Percentiles rank a stretch among this genome's conserved stretches.
These are phyloP conservation scores for Protaetia brevitarsis DNA, from an alignment of 1,140 invertebrate genomes.

Conservation along the genomic window DNA sequence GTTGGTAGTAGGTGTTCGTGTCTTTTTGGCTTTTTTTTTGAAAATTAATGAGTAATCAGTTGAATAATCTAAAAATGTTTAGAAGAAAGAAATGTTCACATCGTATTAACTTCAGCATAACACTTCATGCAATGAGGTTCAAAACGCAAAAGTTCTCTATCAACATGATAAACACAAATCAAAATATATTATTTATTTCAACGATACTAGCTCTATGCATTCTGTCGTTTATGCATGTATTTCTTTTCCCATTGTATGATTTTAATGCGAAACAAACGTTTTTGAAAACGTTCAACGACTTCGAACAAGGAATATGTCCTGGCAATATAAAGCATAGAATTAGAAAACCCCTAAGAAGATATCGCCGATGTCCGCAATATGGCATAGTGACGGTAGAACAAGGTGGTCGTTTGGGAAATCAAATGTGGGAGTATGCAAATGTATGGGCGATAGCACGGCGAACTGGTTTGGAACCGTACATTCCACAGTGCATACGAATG, in stretches of 20 bases:
- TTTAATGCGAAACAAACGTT: constrained; percentile 48
- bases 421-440: constrained; percentile 64
- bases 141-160: neutral
- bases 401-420: constrained; percentile 61
- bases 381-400: constrained; percentile 58
- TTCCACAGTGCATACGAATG: constrained; percentile 56
- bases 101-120: no score
- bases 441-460: constrained; percentile 57
- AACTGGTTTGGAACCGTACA: constrained; percentile 58
- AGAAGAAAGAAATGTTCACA: no score
- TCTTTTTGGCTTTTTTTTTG: no score
- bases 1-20: no score
- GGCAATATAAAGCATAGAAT: constrained; percentile 49
- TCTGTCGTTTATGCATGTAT: constrained; percentile 59
- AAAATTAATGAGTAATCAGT: no score
- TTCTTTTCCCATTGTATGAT: constrained; percentile 60
- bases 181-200: constrained; percentile 58
- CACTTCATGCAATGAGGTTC: neutral
- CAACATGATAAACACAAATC: constrained; percentile 46
- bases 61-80: no score
- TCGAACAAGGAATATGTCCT: constrained; percentile 57
- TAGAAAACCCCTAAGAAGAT: constrained; percentile 51
- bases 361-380: constrained; percentile 50
- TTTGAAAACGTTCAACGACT: constrained; percentile 50
- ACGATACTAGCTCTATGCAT: constrained; percentile 58